Conservation (phyloP, 2,113 vertebrate species). For the Phodopus roborovskii region DNA sequence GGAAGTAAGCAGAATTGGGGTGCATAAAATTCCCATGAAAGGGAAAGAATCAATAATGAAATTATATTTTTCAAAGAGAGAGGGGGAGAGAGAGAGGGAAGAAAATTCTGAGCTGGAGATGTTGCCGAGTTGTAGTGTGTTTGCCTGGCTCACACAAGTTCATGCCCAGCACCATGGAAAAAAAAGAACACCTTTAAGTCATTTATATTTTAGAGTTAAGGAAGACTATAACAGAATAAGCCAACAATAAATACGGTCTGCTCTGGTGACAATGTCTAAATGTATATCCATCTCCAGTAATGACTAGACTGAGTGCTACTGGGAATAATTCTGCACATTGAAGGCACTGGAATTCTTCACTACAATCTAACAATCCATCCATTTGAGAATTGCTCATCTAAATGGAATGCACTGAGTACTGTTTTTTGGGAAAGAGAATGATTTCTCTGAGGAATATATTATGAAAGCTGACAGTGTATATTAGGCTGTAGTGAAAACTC, state of each 20-base stretch:
- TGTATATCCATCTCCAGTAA: background rate
- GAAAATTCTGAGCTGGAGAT: background rate
- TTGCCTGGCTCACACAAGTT: background rate
- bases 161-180: background rate
- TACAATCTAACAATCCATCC: background rate
- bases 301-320: background rate
- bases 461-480: background rate
- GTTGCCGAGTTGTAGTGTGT: too few species aligned
- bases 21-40: too few species aligned
- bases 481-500: background rate
- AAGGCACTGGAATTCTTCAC: background rate
- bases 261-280: background rate
- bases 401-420: background rate
- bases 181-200: background rate
- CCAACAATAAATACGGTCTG: background rate
- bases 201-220: constrained; percentile 3
- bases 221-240: background rate
- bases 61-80: too few species aligned
- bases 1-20: too few species aligned
- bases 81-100: too few species aligned
- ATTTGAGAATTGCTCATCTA: background rate
- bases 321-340: background rate
- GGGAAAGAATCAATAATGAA: too few species aligned
- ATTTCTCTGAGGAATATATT: too few species aligned
- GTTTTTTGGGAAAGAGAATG: background rate